Base-by-base conservation (phyloP, 2,113 vertebrate species). In the Nycticryphes semicollaris region DNA sequence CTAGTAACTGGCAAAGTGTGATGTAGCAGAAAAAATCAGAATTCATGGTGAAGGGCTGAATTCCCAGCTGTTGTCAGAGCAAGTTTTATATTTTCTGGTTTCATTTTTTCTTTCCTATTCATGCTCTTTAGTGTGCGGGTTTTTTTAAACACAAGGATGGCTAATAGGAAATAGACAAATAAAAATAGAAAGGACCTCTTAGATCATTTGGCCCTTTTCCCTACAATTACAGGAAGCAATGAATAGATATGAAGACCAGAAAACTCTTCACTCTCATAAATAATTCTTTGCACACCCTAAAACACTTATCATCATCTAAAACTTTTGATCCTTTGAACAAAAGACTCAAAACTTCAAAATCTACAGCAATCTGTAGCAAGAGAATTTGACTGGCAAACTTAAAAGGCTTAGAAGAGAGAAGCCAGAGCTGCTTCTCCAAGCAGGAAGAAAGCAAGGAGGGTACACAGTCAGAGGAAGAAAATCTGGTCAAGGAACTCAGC, bases 11-110 rank as follows among this genome's bases (percentile, higher is more conserved):
- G 83, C 72, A 75, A 93, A 80, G 54, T 78, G 90, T 88, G 76
- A 88, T 50, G 67, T 67, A 87, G 87, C 78, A 96, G 85, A 95
- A 95, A 76, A 75, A 87, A 77, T 86, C 31, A 64, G 83, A 93
- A 95, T 92, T 91, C 94, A 84, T 28, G 76, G 50, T 0, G 3
- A 90, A 83, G 16, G 37, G 47, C 28, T 86, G 64, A 88, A 94
- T 90, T 96, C 76, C 31, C 95, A 97, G 90, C 93, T 96, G 96
- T 67, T 81, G 88, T 35, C 24, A 84, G 43, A 67, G 14, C 5
- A 69, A 1, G 1, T 41, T 95, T 88, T 62, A 3, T 63, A 39
- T 70, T 81, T 88, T 57, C 25, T 67, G 6, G 9, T 66, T 77
- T 37, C 1, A 4, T 11, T 4, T 35, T 37, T n/a, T 5, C 3